Percentiles rank a stretch among this genome's conserved stretches.
Evolutionary conservation across 2,797 vertebrate species (phyloP).

Genomic region (Caiman crocodilus): DNA sequence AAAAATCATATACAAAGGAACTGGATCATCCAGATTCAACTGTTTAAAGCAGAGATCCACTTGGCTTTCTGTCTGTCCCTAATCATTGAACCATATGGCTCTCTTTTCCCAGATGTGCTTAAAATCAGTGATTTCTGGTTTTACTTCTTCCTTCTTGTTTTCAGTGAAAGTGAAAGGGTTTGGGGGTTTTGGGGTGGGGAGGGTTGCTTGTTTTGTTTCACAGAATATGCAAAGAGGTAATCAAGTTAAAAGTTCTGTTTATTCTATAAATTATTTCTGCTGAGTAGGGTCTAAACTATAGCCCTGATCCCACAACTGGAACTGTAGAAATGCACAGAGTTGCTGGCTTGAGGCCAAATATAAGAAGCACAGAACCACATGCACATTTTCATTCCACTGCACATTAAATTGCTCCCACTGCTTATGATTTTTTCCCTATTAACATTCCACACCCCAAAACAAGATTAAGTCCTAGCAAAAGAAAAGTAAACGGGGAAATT

Average conservation of each 20-base stretch:
- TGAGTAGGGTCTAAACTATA: constrained; percentile 1
- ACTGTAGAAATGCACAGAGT: background rate
- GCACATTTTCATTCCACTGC: background rate
- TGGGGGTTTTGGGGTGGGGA: background rate
- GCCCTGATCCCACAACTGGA: background rate
- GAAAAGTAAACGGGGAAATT: constrained; percentile 29
- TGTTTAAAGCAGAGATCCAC: constrained; percentile 19
- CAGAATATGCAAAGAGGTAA: background rate
- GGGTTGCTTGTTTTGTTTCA: background rate
- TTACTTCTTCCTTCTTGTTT: background rate
- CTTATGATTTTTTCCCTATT: constrained; percentile 27
- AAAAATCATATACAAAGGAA: constrained; percentile 20
- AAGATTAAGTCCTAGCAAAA: constrained; percentile 42
- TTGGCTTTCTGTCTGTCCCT: constrained; percentile 9
- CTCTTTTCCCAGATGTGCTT: background rate
- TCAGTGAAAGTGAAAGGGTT: background rate
- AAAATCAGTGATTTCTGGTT: background rate
- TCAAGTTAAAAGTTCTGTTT: background rate
- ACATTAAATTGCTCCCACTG: constrained; percentile 6
- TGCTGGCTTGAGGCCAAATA: background rate
- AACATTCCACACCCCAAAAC: constrained; percentile 28
- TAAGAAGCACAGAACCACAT: background rate
- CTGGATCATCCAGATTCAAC: background rate
- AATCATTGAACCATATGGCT: background rate
- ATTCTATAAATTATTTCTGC: background rate